phyloP scores from a whole-genome alignment of 2,888 invertebrate genomes.

The Amiota minor region DNA sequence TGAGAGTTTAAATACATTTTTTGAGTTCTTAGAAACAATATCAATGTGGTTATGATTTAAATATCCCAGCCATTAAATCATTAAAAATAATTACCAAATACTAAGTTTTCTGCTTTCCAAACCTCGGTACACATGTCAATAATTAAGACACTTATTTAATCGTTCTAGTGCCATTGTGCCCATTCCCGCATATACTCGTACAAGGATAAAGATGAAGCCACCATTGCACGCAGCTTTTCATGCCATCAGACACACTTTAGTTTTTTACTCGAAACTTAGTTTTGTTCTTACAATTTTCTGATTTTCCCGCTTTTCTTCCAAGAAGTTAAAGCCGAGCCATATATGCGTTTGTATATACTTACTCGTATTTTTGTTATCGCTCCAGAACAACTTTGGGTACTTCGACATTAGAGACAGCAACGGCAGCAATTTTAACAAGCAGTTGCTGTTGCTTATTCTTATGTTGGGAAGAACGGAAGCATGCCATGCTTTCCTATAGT shows the following conservation, averaged over 20 bases:
- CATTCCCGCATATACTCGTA: not conserved
- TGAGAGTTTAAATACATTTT: too few relatives aligned
- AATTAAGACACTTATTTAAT: conserved; percentile 25
- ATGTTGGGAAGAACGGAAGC: conserved; percentile 56
- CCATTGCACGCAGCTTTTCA: not conserved
- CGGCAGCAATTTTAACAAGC: conserved; percentile 31
- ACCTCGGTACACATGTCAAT: conserved; percentile 1
- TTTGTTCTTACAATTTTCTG: not conserved
- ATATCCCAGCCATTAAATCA: not conserved
- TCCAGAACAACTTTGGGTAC: conserved; percentile 36
- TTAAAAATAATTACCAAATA: not conserved
- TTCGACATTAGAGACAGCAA: conserved; percentile 33
- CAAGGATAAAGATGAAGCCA: not conserved
- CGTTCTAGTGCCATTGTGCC: conserved; percentile 14
- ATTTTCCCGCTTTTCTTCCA: not conserved
- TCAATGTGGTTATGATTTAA: too few relatives aligned
- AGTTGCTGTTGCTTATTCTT: conserved; percentile 37
- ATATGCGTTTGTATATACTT: not conserved
- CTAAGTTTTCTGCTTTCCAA: not conserved
- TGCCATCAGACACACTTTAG: conserved; percentile 25
- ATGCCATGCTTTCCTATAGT: conserved; percentile 41
- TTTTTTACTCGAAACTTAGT: conserved; percentile 11
- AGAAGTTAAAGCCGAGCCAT: conserved; percentile 13
- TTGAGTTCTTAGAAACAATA: too few relatives aligned
- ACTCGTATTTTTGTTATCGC: conserved; percentile 5